phyloP scores from a whole-genome alignment of 2,797 vertebrate species.

The Naso thynnoides region DNA sequence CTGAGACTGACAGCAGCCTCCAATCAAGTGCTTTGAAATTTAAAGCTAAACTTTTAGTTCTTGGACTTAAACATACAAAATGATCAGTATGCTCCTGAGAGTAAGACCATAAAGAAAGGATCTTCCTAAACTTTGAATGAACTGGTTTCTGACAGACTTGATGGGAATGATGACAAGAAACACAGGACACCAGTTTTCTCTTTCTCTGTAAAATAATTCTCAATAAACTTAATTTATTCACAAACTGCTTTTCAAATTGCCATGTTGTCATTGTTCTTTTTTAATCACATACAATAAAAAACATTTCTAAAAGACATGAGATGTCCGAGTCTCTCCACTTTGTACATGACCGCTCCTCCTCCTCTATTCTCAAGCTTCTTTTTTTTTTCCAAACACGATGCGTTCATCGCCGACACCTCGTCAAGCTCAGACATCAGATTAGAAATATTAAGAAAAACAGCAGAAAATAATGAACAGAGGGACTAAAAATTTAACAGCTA shows the following conservation, averaged over 20 bases:
- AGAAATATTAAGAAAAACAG: constrained; percentile 78
- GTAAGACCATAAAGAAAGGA: no score
- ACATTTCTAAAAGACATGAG: constrained; percentile 84
- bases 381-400: constrained; percentile 65
- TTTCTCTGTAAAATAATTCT: constrained; percentile 88
- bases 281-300: constrained; percentile 86
- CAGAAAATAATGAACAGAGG: constrained; percentile 76
- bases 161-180: constrained; percentile 27
- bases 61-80: no score
- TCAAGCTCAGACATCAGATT: constrained; percentile 76
- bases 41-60: no score
- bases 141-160: not conserved
- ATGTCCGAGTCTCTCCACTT: constrained; percentile 75
- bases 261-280: constrained; percentile 67
- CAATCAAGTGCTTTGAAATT: no score
- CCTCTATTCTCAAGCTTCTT: constrained; percentile 53
- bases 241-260: constrained; percentile 86
- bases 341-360: constrained; percentile 75
- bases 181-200: constrained; percentile 52
- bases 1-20: no score
- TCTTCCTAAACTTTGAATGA: no score
- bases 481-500: constrained; percentile 80
- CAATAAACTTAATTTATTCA: constrained; percentile 90
- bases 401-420: constrained; percentile 69
- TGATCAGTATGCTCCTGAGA: no score